Base-by-base conservation (phyloP, 2,797 vertebrate genomes). In the Gallinago nigripennis region DNA sequence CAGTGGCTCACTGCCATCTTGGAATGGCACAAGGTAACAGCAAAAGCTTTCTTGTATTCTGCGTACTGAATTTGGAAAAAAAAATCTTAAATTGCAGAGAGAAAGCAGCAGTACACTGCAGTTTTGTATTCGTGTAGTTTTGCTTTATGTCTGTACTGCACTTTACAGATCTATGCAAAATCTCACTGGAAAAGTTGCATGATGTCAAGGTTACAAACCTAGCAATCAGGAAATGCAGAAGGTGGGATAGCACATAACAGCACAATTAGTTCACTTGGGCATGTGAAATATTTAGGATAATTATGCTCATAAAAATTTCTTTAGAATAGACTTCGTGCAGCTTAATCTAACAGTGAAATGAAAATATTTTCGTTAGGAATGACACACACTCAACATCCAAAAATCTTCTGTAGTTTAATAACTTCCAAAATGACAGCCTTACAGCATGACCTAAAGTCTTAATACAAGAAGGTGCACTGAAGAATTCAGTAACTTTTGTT, bases 11-110 rank as follows among this genome's bases (percentile, higher is more conserved):
- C 23, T 95, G 89, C 92, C 91, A 91, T 86, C 63, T 78, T 83
- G 69, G 80, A 93, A 87, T 89, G 72, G 72, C 82, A 88, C 73
- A 60, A 88, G 68, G 78, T 90, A 90, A 78, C 61, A 96, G 84
- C 61, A 81, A 91, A 82, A 94, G 69, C 54, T 79, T 87, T 78
- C 79, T 46, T 81, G 41, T 91, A 18, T 83, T 89, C 89, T 83
- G 48, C 11, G 1, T 77, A 46, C 28, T 70, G 43, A 72, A 90
- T 57, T 31, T 81, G 41, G 30, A 8, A 20, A 91, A 66, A 86
- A 91, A 61, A 86, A 90, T 82, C 50, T 6, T 10, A 37, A 78
- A 65, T 48, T 86, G 54, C 82, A 50, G 63, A 46, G 35, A 82
- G 48, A 80, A 85, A 9, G 17, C 64, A 94, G n/a, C n/a, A 78